Conservation (phyloP, 2,888 invertebrate genomes). For the Lacanobia wlatinum region DNA sequence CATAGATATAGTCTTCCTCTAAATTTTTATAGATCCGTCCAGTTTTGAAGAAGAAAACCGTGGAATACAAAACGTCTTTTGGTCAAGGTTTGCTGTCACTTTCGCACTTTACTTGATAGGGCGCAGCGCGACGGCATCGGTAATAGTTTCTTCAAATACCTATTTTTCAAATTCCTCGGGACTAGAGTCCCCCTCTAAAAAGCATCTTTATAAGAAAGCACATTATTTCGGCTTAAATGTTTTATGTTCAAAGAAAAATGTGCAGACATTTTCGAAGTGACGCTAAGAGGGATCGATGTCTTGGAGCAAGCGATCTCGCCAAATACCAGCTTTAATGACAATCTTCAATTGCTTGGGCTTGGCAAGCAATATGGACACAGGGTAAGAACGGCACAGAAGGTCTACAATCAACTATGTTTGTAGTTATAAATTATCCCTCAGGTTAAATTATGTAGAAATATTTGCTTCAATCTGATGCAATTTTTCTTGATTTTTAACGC, state of each 20-base stretch:
- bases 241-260: constrained; percentile 25
- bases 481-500: background rate
- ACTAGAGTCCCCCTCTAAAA: too few species aligned
- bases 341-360: constrained; percentile 38
- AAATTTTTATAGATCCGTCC: too few species aligned
- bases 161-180: too few species aligned
- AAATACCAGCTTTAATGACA: constrained; percentile 42
- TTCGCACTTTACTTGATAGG: too few species aligned
- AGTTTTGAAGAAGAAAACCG: too few species aligned
- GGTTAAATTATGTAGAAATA: too few species aligned
- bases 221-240: background rate
- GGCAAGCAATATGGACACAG: constrained; percentile 20
- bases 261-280: constrained; percentile 12
- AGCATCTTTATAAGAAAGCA: too few species aligned
- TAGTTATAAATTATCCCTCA: background rate
- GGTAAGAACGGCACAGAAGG: constrained; percentile 2
- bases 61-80: too few species aligned
- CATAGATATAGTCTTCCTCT: too few species aligned
- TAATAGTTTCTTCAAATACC: too few species aligned
- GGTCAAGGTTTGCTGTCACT: too few species aligned
- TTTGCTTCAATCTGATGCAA: background rate
- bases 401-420: background rate
- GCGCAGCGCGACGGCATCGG: too few species aligned
- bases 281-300: constrained; percentile 31
- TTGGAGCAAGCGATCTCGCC: constrained; percentile 35